Evolutionary conservation across 2,888 invertebrate species (phyloP), one percentile per base, ranked within the genome.

Genomic region (Cataglyphis altisquamis): DNA sequence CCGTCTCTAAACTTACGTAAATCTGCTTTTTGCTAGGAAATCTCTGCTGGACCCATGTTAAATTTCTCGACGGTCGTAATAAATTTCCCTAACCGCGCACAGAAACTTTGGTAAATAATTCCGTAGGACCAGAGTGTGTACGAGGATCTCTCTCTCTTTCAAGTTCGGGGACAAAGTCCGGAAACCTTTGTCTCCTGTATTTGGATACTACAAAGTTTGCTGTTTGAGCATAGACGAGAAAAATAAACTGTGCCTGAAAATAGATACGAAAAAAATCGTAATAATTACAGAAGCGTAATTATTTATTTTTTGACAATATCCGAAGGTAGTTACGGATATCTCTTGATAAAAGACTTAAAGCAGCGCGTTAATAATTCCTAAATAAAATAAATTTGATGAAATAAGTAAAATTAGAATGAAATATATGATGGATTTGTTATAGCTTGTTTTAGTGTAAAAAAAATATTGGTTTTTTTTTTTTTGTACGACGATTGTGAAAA

Each of bases 71-170:
- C 55, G 83, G 83, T 68, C 74, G 41, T 80, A 74, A 78, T 85
- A 85, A 85, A 85, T 85, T 83, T 83, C 62, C 72, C 63, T 55
- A 41, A 63, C 48, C 48, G 64, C 55, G 64, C 55, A 45, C 52
- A 78, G 78, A 83, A 85, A 85, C 85, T 85, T 80, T 80, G 64
- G 57, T 85, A 84, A 85, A 85, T 83, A 84, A 85, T 83, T 85
- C 62, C 55, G 48, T n/a, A 41, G 74, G 57, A 74, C 60, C 48
- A 48, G 41, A 83, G 41, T 52, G 68, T 48, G 52, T 52, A 68
- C 57, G 52, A 82, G 81, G 62, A 64, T 64, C 52, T 52, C 52
- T 52, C 52, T 52, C 48, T 52, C 52, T 52, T 52, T 52, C 67
- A 63, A 68, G 73, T 41, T 66, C 52, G 73, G 48, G 39, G 36